Evolutionary conservation across 2,888 invertebrate species (phyloP).

Genomic region (Drosophila borealis): DNA sequence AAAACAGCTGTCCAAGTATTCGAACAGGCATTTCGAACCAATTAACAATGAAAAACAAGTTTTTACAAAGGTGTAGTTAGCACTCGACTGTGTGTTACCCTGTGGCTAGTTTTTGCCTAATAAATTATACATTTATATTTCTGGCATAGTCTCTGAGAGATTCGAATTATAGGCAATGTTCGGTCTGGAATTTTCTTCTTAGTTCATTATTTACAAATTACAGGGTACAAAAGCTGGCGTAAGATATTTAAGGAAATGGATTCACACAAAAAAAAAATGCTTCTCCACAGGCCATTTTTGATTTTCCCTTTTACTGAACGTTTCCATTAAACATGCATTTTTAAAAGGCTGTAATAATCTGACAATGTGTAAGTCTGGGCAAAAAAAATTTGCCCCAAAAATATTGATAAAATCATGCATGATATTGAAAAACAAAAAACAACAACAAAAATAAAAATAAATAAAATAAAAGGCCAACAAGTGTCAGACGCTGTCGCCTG

Average conservation of each 20-base stretch:
- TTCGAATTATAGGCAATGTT: neutral
- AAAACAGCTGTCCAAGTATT: neutral
- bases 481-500: slow-evolving; percentile 18
- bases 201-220: neutral
- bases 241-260: slow-evolving; percentile 21
- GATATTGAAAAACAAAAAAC: slow-evolving; percentile 12
- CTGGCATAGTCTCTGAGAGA: neutral
- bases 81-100: neutral
- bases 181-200: neutral
- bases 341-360: slow-evolving; percentile 55
- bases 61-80: neutral
- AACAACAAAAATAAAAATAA: neutral
- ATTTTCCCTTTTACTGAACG: slow-evolving; percentile 9
- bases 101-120: neutral
- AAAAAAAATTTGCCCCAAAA: slow-evolving; percentile 27
- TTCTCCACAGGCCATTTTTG: slow-evolving; percentile 25
- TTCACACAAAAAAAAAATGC: slow-evolving; percentile 19
- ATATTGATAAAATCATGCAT: slow-evolving; percentile 28
- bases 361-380: slow-evolving; percentile 35
- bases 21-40: neutral
- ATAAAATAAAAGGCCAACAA: slow-evolving; percentile 19
- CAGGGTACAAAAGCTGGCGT: neutral
- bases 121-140: neutral
- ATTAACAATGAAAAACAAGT: neutral
- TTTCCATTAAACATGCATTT: slow-evolving; percentile 41